These are phyloP conservation scores for Esperia sulphurella DNA, from an alignment of 2,888 invertebrate species.

Conservation along the genomic window DNA sequence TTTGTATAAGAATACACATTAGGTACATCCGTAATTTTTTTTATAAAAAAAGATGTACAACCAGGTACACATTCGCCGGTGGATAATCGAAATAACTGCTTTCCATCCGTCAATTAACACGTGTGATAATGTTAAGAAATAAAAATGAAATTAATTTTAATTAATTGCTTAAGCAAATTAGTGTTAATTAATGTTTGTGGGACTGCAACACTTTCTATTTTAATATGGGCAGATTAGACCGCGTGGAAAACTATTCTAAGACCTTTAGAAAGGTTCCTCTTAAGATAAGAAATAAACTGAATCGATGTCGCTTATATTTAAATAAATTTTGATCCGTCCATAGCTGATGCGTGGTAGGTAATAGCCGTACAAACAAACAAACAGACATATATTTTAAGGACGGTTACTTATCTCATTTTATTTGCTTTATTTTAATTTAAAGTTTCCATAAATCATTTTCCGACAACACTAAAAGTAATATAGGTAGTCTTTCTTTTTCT, in stretches of 20 bases:
- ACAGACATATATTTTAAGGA: no score
- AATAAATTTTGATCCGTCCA: no score
- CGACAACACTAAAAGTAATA: no score
- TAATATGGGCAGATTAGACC: background rate
- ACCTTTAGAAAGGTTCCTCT: background rate
- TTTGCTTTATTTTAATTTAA: no score
- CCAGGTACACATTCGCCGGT: background rate
- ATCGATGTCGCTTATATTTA: background rate
- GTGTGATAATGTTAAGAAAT: slow-evolving; percentile 26
- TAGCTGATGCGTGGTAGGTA: no score
- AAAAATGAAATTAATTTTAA: slow-evolving; percentile 11
- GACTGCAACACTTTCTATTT: slow-evolving; percentile 8
- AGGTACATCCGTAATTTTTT: slow-evolving; percentile 6
- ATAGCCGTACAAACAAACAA: no score
- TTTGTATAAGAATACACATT: background rate
- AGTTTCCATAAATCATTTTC: no score
- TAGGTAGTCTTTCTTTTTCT: no score
- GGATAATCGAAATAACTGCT: slow-evolving; percentile 17
- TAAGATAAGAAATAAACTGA: background rate
- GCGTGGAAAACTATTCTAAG: no score
- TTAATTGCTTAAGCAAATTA: slow-evolving; percentile 12
- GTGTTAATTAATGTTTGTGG: slow-evolving; percentile 5
- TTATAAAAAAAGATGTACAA: background rate
- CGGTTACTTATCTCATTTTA: no score
- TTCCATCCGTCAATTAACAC: slow-evolving; percentile 33